Percentiles rank a stretch among this genome's conserved stretches.
These are phyloP conservation scores for Diplosoma virens DNA, from an alignment of 23 tunicate genomes.

Conservation along the genomic window DNA sequence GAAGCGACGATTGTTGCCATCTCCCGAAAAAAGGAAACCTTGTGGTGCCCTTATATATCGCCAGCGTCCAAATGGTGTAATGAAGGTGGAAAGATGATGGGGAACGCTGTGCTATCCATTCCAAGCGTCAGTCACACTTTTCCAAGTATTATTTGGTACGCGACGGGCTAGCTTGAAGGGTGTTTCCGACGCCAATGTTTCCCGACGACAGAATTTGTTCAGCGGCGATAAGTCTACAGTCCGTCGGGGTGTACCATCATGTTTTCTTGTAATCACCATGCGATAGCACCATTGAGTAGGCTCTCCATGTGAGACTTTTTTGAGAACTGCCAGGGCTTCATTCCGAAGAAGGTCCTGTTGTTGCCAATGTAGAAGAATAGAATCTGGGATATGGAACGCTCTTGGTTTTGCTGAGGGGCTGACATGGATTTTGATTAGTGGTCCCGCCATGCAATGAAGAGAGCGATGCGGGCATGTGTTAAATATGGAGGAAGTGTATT, in stretches of 20 bases:
- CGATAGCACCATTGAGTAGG: background rate
- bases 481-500: no score
- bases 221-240: slow-evolving; percentile 18
- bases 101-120: slow-evolving; percentile 53
- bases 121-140: slow-evolving; percentile 28
- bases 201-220: background rate
- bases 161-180: slow-evolving; percentile 18
- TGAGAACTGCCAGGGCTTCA: slow-evolving; percentile 7
- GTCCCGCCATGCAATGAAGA: slow-evolving; percentile 18
- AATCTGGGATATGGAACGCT: slow-evolving; percentile 10
- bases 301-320: background rate
- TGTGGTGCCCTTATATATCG: slow-evolving; percentile 29
- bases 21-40: slow-evolving; percentile 25
- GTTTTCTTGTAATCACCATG: background rate
- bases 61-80: slow-evolving; percentile 29
- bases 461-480: no score
- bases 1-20: slow-evolving; percentile 36
- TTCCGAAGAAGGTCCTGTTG: slow-evolving; percentile 23
- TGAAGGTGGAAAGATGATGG: slow-evolving; percentile 28
- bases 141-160: slow-evolving; percentile 18
- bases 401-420: slow-evolving; percentile 12
- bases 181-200: slow-evolving; percentile 1
- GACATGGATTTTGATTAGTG: slow-evolving; percentile 25
- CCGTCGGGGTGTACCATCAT: slow-evolving; percentile 35
- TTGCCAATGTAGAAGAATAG: slow-evolving; percentile 31